Evolutionary conservation across 2,113 vertebrate species (phyloP), one percentile per base, ranked within the genome.

Genomic region (Anguilla japonica): DNA sequence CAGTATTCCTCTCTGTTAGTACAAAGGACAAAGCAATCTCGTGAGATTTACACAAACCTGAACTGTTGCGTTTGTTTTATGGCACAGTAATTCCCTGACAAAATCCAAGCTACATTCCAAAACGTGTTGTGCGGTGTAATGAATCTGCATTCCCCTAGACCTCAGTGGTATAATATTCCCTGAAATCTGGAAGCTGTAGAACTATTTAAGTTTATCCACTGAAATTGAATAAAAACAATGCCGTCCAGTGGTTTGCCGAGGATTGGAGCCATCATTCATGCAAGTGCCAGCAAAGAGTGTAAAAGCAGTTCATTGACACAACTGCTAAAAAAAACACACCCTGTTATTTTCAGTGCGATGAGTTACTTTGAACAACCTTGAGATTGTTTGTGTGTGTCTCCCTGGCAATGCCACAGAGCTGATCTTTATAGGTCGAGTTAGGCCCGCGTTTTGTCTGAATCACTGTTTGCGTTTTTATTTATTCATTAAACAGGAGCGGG

Each of bases 301-400:
- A 9, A 60, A 15, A 26, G 60, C 60, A 67, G 60, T 20, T 8
- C 22, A 26, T 26, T 67, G 60, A 11, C 20, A 2, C 60, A 22
- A 67, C 60, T 67, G 60, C 20, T 8, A 67, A 67, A 26, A 26
- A 26, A 67, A 1, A 67, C 2, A 34, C 60, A 22, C 18, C 60
- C 2, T 67, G 18, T 67, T 3, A 20, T 67, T 82, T 81, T 82
- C 43, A 83, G 15, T 50, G 29, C 11, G 8, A 41, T 67, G 41
- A 20, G 83, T 34, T 84, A 50, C 41, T 75, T 71, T 56, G 41
- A 56, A 79, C 14, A 50, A 85, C 63, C 84, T 43, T 85, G 78
- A 80, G 14, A 29, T 75, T 75, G 15, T 46, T 43, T 43, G 0
- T 83, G 34, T 83, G 75, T 78, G 40, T 79, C 43, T 56, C n/a